phyloP scores from a whole-genome alignment of 2,888 invertebrate species.

The Dascillus cervinus region DNA sequence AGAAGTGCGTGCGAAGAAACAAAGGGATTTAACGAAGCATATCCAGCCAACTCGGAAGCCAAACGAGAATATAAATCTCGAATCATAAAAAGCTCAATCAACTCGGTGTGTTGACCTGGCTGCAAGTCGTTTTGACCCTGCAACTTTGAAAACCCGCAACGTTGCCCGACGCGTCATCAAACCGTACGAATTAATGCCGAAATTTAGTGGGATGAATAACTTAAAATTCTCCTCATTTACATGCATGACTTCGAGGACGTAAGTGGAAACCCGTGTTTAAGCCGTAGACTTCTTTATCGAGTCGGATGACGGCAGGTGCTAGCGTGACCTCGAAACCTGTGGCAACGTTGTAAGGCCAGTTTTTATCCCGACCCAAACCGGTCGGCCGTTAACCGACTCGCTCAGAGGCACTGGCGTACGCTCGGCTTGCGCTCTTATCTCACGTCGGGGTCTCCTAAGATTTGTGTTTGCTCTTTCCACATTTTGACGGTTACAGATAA shows the following conservation, averaged over 20 bases:
- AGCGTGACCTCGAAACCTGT: conserved; percentile 10
- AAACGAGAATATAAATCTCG: conserved; percentile 14
- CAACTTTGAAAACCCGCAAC: conserved; percentile 3
- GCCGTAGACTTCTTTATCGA: conserved; percentile 10
- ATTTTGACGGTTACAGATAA: conserved; percentile 7
- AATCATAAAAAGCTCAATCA: conserved; percentile 11
- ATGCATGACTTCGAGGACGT: conserved; percentile 1
- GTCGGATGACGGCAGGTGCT: conserved; percentile 15
- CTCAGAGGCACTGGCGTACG: conserved; percentile 12
- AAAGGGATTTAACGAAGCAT: conserved; percentile 16
- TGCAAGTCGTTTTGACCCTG: conserved; percentile 13
- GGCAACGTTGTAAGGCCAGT: conserved; percentile 12
- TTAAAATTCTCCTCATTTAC: conserved; percentile 7
- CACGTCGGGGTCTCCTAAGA: conserved; percentile 13
- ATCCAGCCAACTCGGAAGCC: conserved; percentile 16
- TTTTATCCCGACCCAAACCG: conserved; percentile 12
- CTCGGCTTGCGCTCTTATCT: conserved; percentile 12
- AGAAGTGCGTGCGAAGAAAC: conserved; percentile 9
- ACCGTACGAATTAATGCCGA: neutral
- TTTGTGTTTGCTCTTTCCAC: conserved; percentile 8
- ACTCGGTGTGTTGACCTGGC: conserved; percentile 20
- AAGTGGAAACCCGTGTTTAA: conserved; percentile 10
- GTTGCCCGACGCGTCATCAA: conserved; percentile 4
- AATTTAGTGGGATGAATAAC: conserved; percentile 1
- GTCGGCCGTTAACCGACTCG: conserved; percentile 15